Conservation (phyloP, 2,888 invertebrate genomes). For the Nipponacmea schrenckii region DNA sequence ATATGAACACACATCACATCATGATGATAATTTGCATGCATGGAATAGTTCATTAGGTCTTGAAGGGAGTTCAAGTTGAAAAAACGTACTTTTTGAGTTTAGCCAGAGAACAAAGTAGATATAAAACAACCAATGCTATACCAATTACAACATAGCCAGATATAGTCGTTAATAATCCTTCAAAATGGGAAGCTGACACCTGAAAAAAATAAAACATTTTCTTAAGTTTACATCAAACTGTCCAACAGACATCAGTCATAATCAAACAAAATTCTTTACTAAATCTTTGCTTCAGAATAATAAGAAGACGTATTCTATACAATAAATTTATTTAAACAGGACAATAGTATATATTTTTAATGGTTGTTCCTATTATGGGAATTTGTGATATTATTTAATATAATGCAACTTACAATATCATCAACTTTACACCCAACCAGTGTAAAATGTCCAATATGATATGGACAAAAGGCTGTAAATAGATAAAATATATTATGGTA, state of each 20-base stretch:
- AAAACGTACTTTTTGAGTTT: slow-evolving; percentile 79
- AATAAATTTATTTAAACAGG: no score
- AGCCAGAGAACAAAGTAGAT: slow-evolving; percentile 84
- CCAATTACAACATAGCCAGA: slow-evolving; percentile 94
- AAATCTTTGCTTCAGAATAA: no score
- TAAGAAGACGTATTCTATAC: no score
- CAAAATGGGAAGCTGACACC: slow-evolving; percentile 85
- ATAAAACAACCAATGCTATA: slow-evolving; percentile 81
- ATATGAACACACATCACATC: no score
- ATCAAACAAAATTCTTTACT: no score
- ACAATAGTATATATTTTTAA: no score
- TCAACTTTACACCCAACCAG: slow-evolving; percentile 79
- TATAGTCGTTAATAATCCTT: slow-evolving; percentile 89
- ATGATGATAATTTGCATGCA: no score
- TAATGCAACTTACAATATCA: slow-evolving; percentile 67
- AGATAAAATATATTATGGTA: not conserved
- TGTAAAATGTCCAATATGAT: slow-evolving; percentile 90
- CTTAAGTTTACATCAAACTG: not conserved
- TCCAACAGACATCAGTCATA: no score
- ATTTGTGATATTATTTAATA: no score
- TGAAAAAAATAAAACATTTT: slow-evolving; percentile 55
- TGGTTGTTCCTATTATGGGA: no score
- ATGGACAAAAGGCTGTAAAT: slow-evolving; percentile 87
- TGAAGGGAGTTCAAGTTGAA: no score
- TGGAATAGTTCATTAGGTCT: no score